Base-by-base conservation (phyloP, 2,888 invertebrate species). In the Cosmorhoe ocellata region DNA sequence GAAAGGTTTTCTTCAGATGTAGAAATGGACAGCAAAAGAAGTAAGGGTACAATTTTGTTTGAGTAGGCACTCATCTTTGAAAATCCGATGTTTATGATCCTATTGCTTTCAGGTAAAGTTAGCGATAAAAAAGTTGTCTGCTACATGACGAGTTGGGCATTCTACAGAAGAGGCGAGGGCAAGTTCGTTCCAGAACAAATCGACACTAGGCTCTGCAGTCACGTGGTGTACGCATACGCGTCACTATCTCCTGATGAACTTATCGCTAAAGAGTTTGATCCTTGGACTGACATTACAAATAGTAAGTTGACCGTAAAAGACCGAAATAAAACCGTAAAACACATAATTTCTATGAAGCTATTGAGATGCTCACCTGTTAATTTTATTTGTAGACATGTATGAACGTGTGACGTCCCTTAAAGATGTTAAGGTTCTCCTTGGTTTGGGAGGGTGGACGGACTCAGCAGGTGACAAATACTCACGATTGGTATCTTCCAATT, bases 381-480 rank as follows among this genome's bases (percentile, higher is more conserved):
- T 26, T 37, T 36, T 5, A 8, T 26, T 56, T 41, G n/a, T 79
- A 95, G 96, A 94, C 78, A 91, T 96, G 40, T 98, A 97, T 73
- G 93, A 94, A 64, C 91, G 97, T 58, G 92, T 95, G 1, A 94
- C 95, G 0, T 92, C 94, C 0, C 82, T 96, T 10, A 90, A 91
- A 48, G 93, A 92, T 37, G 87, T 92, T 0, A 91, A 92, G 60
- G 94, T 96, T 0, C 78, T 97, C 4, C 82, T 98, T 24, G 97
- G 96, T 0, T 79, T 98, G 44, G 98, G 98, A n/a, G 98, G 98
- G 0, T 98, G 98, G 98, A 97, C 97, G 0, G 97, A 98, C 79
- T 98, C 97, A 0, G 92, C 94, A 0, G 96, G 96, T 0, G 95
- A 96, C 70, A 97, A 97, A 75, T 97, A 97, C 71, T 96, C 96